Evolutionary conservation across 2,797 vertebrate genomes (phyloP).

Genomic region (Heterohyrax brucei): DNA sequence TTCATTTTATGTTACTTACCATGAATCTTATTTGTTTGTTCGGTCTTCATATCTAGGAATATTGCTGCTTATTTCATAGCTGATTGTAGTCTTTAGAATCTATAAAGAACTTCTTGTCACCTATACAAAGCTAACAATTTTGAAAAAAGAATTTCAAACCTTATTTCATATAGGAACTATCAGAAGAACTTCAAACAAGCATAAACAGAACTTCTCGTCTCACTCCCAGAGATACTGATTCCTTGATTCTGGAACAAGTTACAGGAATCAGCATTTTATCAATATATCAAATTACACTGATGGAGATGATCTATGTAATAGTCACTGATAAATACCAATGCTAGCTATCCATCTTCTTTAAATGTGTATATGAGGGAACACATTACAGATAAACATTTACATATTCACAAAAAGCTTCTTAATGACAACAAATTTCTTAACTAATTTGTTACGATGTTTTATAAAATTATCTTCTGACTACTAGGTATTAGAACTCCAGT

Average conservation of each 20-base stretch:
- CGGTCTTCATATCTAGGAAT: background rate
- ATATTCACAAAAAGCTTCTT: background rate
- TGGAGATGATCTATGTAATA: background rate
- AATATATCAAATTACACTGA: too few species aligned
- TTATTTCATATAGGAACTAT: too few species aligned
- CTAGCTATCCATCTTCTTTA: background rate
- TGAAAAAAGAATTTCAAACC: too few species aligned
- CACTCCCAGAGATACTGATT: too few species aligned
- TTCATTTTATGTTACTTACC: conserved; percentile 9
- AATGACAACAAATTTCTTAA: background rate
- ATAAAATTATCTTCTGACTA: background rate
- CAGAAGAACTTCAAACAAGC: too few species aligned
- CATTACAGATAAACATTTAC: background rate
- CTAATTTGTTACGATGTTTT: background rate
- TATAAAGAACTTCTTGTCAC: too few species aligned
- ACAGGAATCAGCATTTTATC: too few species aligned
- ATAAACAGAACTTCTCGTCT: too few species aligned
- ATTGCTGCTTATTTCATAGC: background rate
- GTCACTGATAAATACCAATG: background rate
- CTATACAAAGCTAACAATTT: too few species aligned
- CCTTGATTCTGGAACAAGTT: too few species aligned
- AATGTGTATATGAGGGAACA: background rate
- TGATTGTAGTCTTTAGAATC: background rate
- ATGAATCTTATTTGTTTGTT: background rate
- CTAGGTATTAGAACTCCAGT: background rate